Conservation (phyloP, 2,797 vertebrate species). For the Cynopterus sphinx region DNA sequence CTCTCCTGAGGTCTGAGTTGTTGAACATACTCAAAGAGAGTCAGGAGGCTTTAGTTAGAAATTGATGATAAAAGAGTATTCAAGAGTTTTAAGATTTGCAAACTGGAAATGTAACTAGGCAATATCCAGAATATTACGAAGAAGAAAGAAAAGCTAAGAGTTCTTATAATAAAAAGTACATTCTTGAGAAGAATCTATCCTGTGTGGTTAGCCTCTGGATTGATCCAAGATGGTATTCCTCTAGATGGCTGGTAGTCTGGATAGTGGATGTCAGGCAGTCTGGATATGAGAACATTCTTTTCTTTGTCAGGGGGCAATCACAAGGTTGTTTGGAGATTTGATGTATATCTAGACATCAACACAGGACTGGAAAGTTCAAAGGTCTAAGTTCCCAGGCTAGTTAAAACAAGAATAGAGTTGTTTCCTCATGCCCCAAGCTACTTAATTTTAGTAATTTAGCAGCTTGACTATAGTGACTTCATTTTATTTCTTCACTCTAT, state of each 20-base stretch:
- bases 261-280: not conserved
- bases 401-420: not conserved
- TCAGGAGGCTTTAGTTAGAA: not conserved
- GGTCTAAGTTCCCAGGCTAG: not conserved
- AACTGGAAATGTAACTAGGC: not conserved
- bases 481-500: not conserved
- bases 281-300: not conserved
- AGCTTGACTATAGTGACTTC: not conserved
- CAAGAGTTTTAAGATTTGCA: not conserved
- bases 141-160: not conserved
- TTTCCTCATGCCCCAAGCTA: not conserved
- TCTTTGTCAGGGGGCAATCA: not conserved
- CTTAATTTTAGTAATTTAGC: not conserved
- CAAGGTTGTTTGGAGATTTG: not conserved
- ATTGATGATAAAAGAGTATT: no score
- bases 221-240: not conserved
- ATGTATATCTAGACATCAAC: not conserved
- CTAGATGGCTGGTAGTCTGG: not conserved
- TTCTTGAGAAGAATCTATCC: not conserved
- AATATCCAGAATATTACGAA: not conserved
- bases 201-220: not conserved
- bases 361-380: not conserved
- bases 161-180: not conserved
- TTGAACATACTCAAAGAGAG: not conserved
- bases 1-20: not conserved